These are phyloP conservation scores for Clavelina lepadiformis DNA, from an alignment of 23 tunicate genomes.

Conservation along the genomic window DNA sequence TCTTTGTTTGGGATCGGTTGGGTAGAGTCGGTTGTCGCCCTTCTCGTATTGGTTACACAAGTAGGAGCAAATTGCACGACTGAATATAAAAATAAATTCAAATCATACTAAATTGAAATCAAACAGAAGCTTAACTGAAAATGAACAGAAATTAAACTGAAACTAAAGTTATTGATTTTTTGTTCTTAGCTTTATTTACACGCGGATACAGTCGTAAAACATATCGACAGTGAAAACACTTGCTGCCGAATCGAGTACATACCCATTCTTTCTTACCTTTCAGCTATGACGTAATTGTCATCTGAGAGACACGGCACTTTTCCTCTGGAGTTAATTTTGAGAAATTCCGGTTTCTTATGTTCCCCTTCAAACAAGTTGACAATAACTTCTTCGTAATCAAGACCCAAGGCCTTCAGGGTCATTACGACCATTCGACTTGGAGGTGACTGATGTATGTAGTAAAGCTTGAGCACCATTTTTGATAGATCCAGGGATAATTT, in stretches of 20 bases:
- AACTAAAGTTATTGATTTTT: too few relatives aligned
- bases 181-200: too few relatives aligned
- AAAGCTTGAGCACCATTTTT: constrained; percentile 15
- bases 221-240: too few relatives aligned
- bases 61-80: constrained; percentile 66
- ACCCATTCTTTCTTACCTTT: too few relatives aligned
- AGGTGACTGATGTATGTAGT: constrained; percentile 2
- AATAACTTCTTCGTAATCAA: not conserved
- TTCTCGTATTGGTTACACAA: constrained; percentile 48
- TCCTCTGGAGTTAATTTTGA: constrained; percentile 38
- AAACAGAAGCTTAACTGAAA: too few relatives aligned
- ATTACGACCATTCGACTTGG: constrained; percentile 17
- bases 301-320: constrained; percentile 25
- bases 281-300: constrained; percentile 17
- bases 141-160: too few relatives aligned
- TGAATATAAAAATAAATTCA: constrained; percentile 35
- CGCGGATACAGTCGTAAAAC: too few relatives aligned
- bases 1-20: constrained; percentile 30
- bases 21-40: constrained; percentile 35
- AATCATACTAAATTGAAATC: too few relatives aligned
- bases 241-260: too few relatives aligned
- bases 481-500: too few relatives aligned
- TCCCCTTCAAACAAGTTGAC: constrained; percentile 30
- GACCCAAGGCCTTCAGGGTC: constrained; percentile 10
- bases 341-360: constrained; percentile 3